phyloP scores from a whole-genome alignment of 2,888 invertebrate species.

The Melanargia galathea region DNA sequence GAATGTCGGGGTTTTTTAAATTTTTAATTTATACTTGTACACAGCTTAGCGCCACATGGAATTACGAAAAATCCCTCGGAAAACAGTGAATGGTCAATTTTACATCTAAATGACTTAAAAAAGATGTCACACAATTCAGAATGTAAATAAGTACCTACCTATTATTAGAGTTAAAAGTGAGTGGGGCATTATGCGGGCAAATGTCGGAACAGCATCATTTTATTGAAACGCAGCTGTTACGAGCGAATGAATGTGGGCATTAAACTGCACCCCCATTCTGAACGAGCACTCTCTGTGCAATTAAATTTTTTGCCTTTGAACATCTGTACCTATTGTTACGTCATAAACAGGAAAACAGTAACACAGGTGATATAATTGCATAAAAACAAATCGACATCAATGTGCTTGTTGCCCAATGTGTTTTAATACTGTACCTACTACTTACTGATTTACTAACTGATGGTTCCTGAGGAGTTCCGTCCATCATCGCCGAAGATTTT shows the following conservation, averaged over 20 bases:
- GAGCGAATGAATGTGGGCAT: slow-evolving; percentile 11
- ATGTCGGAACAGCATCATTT: slow-evolving; percentile 32
- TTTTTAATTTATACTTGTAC: too few species aligned
- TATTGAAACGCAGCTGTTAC: slow-evolving; percentile 21
- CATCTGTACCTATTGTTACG: slow-evolving; percentile 11
- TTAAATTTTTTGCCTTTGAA: slow-evolving; percentile 3
- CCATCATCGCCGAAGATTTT: not conserved
- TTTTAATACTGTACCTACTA: too few species aligned
- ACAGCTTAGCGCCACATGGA: too few species aligned
- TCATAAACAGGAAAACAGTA: not conserved
- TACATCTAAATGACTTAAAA: too few species aligned
- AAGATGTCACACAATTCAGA: not conserved
- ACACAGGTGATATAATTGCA: not conserved
- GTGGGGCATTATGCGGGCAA: slow-evolving; percentile 19
- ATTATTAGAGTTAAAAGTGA: slow-evolving; percentile 18
- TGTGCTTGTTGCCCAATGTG: too few species aligned
- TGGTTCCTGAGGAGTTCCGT: not conserved
- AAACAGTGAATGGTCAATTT: too few species aligned
- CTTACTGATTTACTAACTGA: too few species aligned
- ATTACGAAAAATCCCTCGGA: too few species aligned
- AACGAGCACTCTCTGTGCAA: slow-evolving; percentile 8
- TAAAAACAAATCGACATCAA: not conserved
- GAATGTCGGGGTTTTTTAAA: too few species aligned
- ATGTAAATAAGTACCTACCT: slow-evolving; percentile 4
- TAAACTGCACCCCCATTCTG: slow-evolving; percentile 13